Evolutionary conservation across 2,888 invertebrate species (phyloP), one percentile per base, ranked within the genome.

Genomic region (Ornithoptera alexandrae): DNA sequence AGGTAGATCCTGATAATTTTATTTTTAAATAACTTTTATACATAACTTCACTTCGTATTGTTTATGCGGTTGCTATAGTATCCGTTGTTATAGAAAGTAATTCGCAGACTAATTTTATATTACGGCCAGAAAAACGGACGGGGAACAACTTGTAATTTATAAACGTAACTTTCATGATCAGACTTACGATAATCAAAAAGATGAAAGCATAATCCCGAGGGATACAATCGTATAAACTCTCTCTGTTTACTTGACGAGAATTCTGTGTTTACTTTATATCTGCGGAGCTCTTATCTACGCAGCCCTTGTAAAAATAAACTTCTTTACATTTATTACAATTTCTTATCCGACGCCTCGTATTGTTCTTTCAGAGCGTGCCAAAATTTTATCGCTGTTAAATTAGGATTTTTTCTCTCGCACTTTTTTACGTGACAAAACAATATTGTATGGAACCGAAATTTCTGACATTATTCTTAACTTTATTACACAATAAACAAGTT

Each of bases 271-370:
- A 70, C 70, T 67, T 70, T 66, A 62, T 69, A 65, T 71, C 66
- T 69, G 70, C 67, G 62, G 71, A 75, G 73, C 75, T 74, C 75
- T 81, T 81, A 80, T 83, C 78, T 80, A 69, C 79, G 73, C 71
- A 74, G 76, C 74, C 74, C 76, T 82, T 80, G 76, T 79, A 79
- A 82, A 82, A 82, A 80, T 81, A 75, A 78, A 77, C 77, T 77
- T 76, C 77, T 80, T 79, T 79, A 80, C 78, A 80, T 83, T 84
- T 81, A 81, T 82, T 80, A 80, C 79, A 77, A 77, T 75, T 81
- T 79, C 78, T 83, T 78, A 79, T 80, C 78, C 74, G 67, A 74
- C 73, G 73, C 72, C 68, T 72, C 76, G 78, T 77, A 77, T 80
- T 81, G 78, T 81, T 80, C 80, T 80, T 81, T 76, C 77, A 68